Evolutionary conservation across 2,113 vertebrate genomes (phyloP).

Genomic region (Opisthocomus hoazin): DNA sequence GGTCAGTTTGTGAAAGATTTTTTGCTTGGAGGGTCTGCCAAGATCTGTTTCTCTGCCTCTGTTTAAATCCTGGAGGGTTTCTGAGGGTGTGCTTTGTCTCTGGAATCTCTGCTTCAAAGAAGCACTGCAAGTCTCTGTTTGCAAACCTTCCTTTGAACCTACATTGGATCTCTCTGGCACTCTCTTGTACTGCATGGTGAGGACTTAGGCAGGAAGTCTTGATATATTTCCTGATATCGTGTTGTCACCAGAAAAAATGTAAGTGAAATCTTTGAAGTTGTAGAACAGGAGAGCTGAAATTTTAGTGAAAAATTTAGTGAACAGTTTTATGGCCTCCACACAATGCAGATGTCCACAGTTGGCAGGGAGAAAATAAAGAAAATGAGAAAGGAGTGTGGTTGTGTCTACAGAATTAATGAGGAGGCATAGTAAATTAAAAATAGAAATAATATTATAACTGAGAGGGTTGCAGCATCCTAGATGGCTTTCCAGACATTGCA

Average conservation of each 20-base stretch:
- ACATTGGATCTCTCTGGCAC: background rate
- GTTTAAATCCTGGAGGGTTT: background rate
- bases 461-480: background rate
- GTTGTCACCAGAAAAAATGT: background rate
- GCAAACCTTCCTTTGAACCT: background rate
- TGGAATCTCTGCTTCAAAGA: background rate
- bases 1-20: background rate
- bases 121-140: background rate
- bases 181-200: background rate
- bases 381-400: background rate
- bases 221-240: accelerated
- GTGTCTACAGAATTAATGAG: background rate
- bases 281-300: background rate
- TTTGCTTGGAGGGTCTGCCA: background rate
- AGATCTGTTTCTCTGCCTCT: background rate
- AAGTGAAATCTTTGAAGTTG: background rate
- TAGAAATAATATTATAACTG: background rate
- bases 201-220: background rate
- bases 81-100: background rate
- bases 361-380: background rate
- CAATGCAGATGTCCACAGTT: too few species aligned
- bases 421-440: background rate
- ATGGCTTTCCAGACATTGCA: background rate
- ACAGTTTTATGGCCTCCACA: accelerated
- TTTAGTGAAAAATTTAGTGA: background rate